These are phyloP conservation scores for Pangasius macronema DNA, from an alignment of 2,797 vertebrate genomes.

Conservation along the genomic window DNA sequence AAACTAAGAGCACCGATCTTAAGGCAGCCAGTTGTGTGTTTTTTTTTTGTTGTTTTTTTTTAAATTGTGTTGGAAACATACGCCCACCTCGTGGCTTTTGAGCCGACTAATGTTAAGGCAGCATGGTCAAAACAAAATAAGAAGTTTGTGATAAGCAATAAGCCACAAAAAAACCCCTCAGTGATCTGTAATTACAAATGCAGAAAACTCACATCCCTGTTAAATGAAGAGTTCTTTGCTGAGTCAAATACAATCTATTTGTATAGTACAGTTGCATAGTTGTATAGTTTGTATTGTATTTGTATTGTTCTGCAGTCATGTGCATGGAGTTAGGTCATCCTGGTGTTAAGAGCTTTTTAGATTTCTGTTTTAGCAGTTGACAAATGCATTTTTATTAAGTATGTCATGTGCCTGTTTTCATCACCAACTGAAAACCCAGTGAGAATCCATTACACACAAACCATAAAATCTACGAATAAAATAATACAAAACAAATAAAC, in stretches of 20 bases:
- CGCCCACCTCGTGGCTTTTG: slow-evolving; percentile 44
- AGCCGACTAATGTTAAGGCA: slow-evolving; percentile 23
- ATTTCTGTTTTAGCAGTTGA: background rate
- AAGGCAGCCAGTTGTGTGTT: background rate
- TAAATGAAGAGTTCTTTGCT: background rate
- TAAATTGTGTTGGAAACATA: slow-evolving; percentile 29
- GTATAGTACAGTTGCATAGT: background rate
- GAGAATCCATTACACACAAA: background rate
- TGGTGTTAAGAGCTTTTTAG: background rate
- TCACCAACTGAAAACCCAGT: background rate
- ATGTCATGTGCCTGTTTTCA: background rate
- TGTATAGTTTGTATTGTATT: background rate
- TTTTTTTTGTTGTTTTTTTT: background rate
- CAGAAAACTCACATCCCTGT: background rate
- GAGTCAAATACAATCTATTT: background rate
- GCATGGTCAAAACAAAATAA: slow-evolving; percentile 33
- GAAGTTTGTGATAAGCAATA: slow-evolving; percentile 26
- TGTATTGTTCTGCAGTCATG: background rate
- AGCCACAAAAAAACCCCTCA: background rate
- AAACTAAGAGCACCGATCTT: background rate
- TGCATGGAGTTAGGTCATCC: background rate
- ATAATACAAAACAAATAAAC: background rate
- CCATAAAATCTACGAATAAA: background rate
- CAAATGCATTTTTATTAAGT: background rate
- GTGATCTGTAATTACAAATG: background rate